Evolutionary conservation across 2,888 invertebrate species (phyloP), one percentile per base, ranked within the genome.

Genomic region (Agrotis clavis): DNA sequence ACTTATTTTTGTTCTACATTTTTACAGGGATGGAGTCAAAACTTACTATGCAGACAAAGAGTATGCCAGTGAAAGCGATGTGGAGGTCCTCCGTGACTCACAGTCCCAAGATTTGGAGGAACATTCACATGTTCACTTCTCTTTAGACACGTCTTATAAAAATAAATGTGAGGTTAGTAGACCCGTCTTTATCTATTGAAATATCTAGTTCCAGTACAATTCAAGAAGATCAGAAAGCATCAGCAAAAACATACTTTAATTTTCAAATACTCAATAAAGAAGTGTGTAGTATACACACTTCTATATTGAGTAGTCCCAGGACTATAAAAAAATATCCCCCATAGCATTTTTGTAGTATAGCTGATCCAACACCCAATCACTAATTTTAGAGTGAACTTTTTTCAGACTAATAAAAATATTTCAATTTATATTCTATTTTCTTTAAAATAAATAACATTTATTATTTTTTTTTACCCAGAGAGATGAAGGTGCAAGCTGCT

Each of bases 401-500:
- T 41, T 41, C 41, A 41, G 1, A 41, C 9, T 11, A 47, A 19
- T 25, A 51, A 41, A 13, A 5, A 18, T 0, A 19, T 18, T 47
- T 9, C 6, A 4, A 5, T 45, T 56, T 9, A 30, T 18, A 30
- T 30, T 30, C 13, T 56, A 30, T 56, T 16, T 1, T 25, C 41
- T n/a, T 14, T 21, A 18, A 3, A 48, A 48, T 14, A 30, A 1
- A 48, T 21, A 30, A 51, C 16, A 67, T 5, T 11, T 35, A 25
- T 21, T 47, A 25, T 51, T 2, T 66, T 5, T 13, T 14, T 56
- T 13, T 54, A 87, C 81, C 48, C 90, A 96, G 96, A 96, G 94
- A 90, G 96, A 96, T 88, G 97, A 97, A 90, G 96, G 96, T 77
- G 97, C 96, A 9, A 98, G 98, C 91, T 98, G 98, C 90, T 98